Conservation (phyloP, 2,113 vertebrate genomes). For the Chaenocephalus aceratus region DNA sequence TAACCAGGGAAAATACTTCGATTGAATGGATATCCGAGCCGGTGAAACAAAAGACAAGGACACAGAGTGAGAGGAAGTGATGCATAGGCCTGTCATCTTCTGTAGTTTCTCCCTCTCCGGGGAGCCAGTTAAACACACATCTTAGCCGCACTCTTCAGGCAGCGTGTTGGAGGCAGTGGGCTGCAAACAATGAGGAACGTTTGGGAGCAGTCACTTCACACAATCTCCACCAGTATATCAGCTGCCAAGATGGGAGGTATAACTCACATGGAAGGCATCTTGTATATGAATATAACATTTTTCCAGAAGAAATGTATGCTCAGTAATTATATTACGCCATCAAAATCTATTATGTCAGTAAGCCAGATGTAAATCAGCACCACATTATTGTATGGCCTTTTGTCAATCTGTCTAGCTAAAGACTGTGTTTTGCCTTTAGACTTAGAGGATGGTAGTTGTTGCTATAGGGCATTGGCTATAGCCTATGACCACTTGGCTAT, state of each 20-base stretch:
- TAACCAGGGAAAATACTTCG: conserved; percentile 51
- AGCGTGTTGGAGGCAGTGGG: conserved; percentile 55
- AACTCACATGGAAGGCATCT: conserved; percentile 8
- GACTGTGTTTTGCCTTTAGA: too few species aligned
- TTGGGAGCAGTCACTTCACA: conserved; percentile 57
- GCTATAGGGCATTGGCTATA: too few species aligned
- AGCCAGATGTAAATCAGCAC: conserved; percentile 22
- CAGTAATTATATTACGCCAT: not conserved
- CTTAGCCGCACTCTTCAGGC: conserved; percentile 52
- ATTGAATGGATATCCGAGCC: conserved; percentile 59
- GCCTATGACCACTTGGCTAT: too few species aligned
- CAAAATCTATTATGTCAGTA: not conserved
- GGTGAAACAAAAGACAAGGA: conserved; percentile 69
- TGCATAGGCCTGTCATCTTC: conserved; percentile 70
- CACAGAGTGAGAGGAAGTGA: conserved; percentile 66
- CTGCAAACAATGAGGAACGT: conserved; percentile 62
- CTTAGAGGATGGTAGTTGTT: too few species aligned
- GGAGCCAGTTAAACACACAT: conserved; percentile 75
- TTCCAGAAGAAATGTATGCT: conserved; percentile 7
- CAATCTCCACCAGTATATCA: conserved; percentile 28
- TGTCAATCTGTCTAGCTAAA: too few species aligned
- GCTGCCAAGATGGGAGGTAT: conserved; percentile 28
- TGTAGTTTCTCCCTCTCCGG: conserved; percentile 60
- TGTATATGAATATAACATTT: conserved; percentile 3
- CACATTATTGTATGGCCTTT: not conserved